Percentiles rank a stretch among this genome's conserved stretches.
Evolutionary conservation across 2,113 vertebrate species (phyloP).

Genomic region (Octodon degus): DNA sequence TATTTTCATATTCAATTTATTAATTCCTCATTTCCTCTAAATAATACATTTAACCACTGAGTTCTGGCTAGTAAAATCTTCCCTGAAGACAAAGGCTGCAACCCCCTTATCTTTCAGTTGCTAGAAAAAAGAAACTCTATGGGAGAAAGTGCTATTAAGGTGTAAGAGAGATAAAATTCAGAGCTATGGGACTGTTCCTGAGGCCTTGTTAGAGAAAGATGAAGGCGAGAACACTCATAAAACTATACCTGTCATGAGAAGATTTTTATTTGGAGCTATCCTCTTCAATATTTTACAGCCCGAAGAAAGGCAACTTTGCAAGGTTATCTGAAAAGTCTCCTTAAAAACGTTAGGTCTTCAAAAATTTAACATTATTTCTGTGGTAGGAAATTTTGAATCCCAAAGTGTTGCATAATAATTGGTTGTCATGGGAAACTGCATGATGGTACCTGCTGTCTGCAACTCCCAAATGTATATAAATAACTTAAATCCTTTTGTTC

Average conservation of each 20-base stretch:
- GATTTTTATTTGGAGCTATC: slow-evolving; percentile 54
- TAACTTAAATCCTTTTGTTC: slow-evolving; percentile 68
- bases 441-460: slow-evolving; percentile 28
- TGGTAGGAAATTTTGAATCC: slow-evolving; percentile 51
- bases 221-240: slow-evolving; percentile 1
- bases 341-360: slow-evolving; percentile 56
- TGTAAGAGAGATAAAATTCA: slow-evolving; percentile 48
- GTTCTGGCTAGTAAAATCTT: slow-evolving; percentile 53
- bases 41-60: slow-evolving; percentile 21
- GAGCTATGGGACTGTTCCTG: background rate
- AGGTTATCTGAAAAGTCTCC: slow-evolving; percentile 54
- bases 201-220: slow-evolving; percentile 41
- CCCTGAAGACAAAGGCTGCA: slow-evolving; percentile 26
- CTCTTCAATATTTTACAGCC: slow-evolving; percentile 57
- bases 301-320: slow-evolving; percentile 32
- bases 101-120: background rate
- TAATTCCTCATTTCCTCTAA: slow-evolving; percentile 57
- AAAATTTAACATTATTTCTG: slow-evolving; percentile 62
- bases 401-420: slow-evolving; percentile 65
- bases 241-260: background rate
- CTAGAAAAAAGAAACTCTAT: slow-evolving; percentile 38
- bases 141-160: slow-evolving; percentile 31
- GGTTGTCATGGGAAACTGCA: slow-evolving; percentile 75
- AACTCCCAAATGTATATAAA: slow-evolving; percentile 67
- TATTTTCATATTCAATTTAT: slow-evolving; percentile 47